A percentile compares a stretch with the other conserved stretches of the same genome.
Conservation (phyloP, 2,888 invertebrate genomes). For the Caenorhabditis sinica region DNA sequence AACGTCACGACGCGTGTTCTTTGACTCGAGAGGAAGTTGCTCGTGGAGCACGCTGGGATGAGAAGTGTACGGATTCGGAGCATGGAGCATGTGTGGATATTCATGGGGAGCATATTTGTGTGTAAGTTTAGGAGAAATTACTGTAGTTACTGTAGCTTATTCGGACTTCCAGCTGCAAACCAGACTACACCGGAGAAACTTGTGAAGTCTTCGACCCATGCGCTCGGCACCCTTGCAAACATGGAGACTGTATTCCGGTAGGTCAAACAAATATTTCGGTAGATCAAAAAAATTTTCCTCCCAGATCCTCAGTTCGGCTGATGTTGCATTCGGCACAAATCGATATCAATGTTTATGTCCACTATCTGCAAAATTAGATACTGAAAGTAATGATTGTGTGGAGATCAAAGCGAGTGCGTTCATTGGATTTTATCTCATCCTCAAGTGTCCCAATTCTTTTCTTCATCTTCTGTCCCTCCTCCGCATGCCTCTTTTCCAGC, state of each 20-base stretch:
- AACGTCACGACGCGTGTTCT: slow-evolving; percentile 59
- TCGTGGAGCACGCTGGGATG: slow-evolving; percentile 57
- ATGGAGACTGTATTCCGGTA: slow-evolving; percentile 71
- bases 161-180: slow-evolving; percentile 56
- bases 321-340: slow-evolving; percentile 32
- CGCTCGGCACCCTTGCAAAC: slow-evolving; percentile 67
- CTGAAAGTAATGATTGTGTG: slow-evolving; percentile 40
- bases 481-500: too few relatives aligned
- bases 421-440: too few relatives aligned
- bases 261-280: too few relatives aligned
- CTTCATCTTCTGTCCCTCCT: too few relatives aligned
- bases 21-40: slow-evolving; percentile 61
- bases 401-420: slow-evolving; percentile 13
- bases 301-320: slow-evolving; percentile 39
- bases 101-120: slow-evolving; percentile 59
- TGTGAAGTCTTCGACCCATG: slow-evolving; percentile 72
- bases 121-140: slow-evolving; percentile 45
- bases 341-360: slow-evolving; percentile 67
- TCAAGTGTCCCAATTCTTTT: too few relatives aligned
- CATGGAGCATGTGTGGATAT: slow-evolving; percentile 66
- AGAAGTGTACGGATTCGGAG: slow-evolving; percentile 61
- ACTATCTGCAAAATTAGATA: slow-evolving; percentile 48
- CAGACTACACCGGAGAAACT: slow-evolving; percentile 67
- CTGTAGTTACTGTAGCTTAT: neutral
- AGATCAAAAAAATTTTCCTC: neutral